A percentile compares a stretch with the other conserved stretches of the same genome.
phyloP scores from a whole-genome alignment of 2,113 vertebrate species.

The Cheilinus undulatus region DNA sequence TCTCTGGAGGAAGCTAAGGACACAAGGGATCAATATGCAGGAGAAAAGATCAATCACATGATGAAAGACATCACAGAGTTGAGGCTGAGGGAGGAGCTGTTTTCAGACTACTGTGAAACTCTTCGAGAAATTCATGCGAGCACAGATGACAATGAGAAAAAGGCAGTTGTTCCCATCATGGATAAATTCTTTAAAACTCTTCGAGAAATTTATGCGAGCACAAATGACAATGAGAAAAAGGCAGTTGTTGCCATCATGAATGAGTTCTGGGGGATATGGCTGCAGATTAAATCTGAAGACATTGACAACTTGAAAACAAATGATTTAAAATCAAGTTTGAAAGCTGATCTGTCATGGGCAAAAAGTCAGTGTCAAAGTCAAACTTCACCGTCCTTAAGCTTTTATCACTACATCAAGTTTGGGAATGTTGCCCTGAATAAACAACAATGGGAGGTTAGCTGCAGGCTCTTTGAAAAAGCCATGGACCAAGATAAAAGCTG shows the following conservation, averaged over 20 bases:
- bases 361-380: constrained; percentile 7
- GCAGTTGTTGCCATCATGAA: too few relatives aligned
- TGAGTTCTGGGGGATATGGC: constrained; percentile 47
- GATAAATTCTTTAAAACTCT: too few relatives aligned
- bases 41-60: constrained; percentile 19
- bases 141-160: constrained; percentile 11
- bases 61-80: constrained; percentile 39
- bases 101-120: constrained; percentile 35
- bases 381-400: constrained; percentile 15
- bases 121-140: constrained; percentile 28
- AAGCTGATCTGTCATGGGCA: constrained; percentile 19
- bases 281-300: constrained; percentile 37
- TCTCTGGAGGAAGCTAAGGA: constrained; percentile 36
- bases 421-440: constrained; percentile 29
- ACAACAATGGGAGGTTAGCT: neutral
- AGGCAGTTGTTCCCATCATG: constrained; percentile 18
- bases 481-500: constrained; percentile 29
- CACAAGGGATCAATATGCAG: constrained; percentile 20
- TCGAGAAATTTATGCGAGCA: too few relatives aligned
- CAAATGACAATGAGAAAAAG: too few relatives aligned
- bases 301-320: constrained; percentile 18
- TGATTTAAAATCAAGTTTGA: constrained; percentile 18
- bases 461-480: constrained; percentile 22
- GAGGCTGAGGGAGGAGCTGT: constrained; percentile 40
- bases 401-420: constrained; percentile 48